Conservation (phyloP, 1,140 invertebrate species). For the Drosophila dunni region DNA sequence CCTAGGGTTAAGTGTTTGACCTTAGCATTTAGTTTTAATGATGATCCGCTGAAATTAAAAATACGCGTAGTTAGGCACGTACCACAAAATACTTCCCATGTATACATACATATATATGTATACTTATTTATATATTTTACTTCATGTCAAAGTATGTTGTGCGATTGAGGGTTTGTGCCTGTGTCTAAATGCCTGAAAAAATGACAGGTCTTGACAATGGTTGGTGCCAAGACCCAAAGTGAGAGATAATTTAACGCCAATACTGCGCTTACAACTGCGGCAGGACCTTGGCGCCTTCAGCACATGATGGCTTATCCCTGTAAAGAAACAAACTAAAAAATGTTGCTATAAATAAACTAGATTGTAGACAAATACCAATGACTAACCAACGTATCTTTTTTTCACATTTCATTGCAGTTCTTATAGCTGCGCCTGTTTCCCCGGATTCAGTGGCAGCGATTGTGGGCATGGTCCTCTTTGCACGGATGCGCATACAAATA, state of each 20-base stretch:
- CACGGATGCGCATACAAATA: conserved; percentile 86
- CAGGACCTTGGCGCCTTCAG: conserved; percentile 6
- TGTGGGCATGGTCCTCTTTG: conserved; percentile 91
- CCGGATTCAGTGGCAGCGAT: conserved; percentile 89
- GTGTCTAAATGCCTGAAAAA: not conserved
- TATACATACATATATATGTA: not conserved
- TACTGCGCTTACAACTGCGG: too few relatives aligned
- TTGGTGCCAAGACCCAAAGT: conserved; percentile 30
- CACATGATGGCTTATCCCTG: conserved; percentile 50
- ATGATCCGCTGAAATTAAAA: conserved; percentile 30
- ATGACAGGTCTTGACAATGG: conserved; percentile 1
- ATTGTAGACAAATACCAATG: conserved; percentile 34
- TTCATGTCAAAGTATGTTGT: not conserved
- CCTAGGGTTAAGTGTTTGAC: conserved; percentile 46
- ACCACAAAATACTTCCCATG: conserved; percentile 1
- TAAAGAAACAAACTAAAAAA: not conserved
- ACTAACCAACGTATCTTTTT: conserved; percentile 62
- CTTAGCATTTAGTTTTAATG: conserved; percentile 49
- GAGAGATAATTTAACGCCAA: conserved; percentile 44
- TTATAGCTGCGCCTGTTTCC: conserved; percentile 90
- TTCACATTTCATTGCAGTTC: conserved; percentile 86
- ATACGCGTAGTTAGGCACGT: conserved; percentile 55
- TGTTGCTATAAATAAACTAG: conserved; percentile 7
- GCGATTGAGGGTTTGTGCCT: too few relatives aligned
- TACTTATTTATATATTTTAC: not conserved